A percentile compares a stretch with the other conserved stretches of the same genome.
Evolutionary conservation across 2,113 vertebrate genomes (phyloP).

Genomic region (Spheniscus mendiculus): DNA sequence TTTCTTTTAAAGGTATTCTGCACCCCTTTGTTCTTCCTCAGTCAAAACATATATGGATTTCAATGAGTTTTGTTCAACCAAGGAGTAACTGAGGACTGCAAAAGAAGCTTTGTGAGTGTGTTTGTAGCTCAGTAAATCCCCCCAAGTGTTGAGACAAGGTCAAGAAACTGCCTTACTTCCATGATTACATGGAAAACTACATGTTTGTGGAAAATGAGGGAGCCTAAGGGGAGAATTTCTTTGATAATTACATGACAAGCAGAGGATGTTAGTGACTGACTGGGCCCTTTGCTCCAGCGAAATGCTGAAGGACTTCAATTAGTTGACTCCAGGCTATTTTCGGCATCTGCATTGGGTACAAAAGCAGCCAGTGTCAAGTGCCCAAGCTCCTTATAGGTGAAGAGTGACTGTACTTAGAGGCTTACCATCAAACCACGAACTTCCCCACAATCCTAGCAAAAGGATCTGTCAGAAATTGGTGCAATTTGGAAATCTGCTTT

Average conservation of each 20-base stretch:
- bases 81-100: not conserved
- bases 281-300: not conserved
- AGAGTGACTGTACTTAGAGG: not conserved
- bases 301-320: not conserved
- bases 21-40: conserved; percentile 30
- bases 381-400: not conserved
- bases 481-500: not conserved
- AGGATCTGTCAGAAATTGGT: not conserved
- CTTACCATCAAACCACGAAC: not conserved
- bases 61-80: not conserved
- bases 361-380: not conserved
- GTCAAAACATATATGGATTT: not conserved
- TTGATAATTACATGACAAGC: not conserved
- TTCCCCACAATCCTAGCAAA: not conserved
- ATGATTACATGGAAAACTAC: not conserved
- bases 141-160: not conserved
- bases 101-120: not conserved
- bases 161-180: not conserved
- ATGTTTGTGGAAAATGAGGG: not conserved
- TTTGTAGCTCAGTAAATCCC: not conserved
- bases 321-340: not conserved
- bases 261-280: not conserved
- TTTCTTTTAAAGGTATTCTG: conserved; percentile 30
- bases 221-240: not conserved
- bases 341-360: not conserved